Evolutionary conservation across 2,113 vertebrate genomes (phyloP).

Genomic region (Jaculus jaculus): DNA sequence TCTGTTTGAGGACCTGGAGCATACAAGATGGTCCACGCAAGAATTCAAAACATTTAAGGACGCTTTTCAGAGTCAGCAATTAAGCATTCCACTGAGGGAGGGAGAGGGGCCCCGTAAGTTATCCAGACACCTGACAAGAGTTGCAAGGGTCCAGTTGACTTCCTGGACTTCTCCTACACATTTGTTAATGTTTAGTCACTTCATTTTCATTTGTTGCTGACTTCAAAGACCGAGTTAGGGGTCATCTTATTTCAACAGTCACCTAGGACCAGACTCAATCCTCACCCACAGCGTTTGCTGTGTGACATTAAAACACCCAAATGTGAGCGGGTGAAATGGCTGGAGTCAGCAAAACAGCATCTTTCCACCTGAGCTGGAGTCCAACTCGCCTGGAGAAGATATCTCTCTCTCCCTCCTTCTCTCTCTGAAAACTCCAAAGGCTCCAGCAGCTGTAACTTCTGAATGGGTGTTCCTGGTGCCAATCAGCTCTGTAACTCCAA

Average conservation of each 20-base stretch:
- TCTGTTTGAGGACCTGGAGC: neutral
- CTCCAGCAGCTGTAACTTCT: neutral
- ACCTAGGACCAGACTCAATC: neutral
- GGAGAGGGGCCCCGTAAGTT: neutral
- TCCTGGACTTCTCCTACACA: neutral
- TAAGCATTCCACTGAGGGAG: neutral
- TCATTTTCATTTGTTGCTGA: slow-evolving; percentile 1
- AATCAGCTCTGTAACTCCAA: neutral
- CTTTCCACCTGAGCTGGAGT: neutral
- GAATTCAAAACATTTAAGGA: neutral
- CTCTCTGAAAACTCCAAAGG: neutral
- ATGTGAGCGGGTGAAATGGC: no score
- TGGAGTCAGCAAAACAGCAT: neutral
- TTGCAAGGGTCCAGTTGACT: neutral
- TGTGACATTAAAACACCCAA: neutral
- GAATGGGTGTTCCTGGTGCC: neutral
- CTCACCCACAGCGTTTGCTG: neutral
- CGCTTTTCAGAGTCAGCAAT: neutral
- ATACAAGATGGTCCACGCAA: neutral
- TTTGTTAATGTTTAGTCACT: neutral
- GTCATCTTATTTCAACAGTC: neutral
- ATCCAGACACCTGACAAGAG: neutral
- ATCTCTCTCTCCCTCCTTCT: neutral
- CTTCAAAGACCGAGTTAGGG: neutral
- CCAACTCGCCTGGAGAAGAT: neutral